phyloP scores from a whole-genome alignment of 2,888 invertebrate genomes.

The Machimus atricapillus region DNA sequence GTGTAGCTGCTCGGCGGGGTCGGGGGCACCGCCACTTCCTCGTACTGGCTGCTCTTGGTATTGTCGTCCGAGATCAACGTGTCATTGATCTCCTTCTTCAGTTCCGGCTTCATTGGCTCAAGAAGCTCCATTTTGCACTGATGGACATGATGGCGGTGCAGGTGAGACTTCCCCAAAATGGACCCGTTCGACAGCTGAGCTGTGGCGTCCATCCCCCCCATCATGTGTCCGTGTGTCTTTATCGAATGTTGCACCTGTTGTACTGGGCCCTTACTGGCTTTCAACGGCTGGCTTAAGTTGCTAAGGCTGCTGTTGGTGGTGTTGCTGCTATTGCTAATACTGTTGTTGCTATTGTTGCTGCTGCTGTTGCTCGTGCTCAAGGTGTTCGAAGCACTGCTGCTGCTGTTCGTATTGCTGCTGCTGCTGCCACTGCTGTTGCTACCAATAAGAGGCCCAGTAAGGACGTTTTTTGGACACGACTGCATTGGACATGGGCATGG shows the following conservation, averaged over 20 bases:
- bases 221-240: constrained; percentile 35
- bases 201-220: constrained; percentile 43
- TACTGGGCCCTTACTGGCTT: constrained; percentile 61
- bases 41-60: constrained; percentile 55
- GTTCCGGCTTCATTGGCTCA: constrained; percentile 47
- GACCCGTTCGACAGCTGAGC: constrained; percentile 31
- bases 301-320: constrained; percentile 49
- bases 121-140: constrained; percentile 51
- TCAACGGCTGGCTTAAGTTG: constrained; percentile 52
- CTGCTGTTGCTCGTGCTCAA: constrained; percentile 46
- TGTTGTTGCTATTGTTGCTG: constrained; percentile 46
- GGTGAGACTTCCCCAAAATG: constrained; percentile 44
- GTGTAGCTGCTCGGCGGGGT: constrained; percentile 49
- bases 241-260: constrained; percentile 53
- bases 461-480: constrained; percentile 98
- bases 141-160: constrained; percentile 50
- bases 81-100: constrained; percentile 3
- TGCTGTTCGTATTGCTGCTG: constrained; percentile 60
- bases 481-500: constrained; percentile 88
- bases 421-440: constrained; percentile 76
- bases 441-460: constrained; percentile 98
- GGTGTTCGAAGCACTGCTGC: constrained; percentile 45
- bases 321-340: constrained; percentile 47
- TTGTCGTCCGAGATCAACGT: not conserved
- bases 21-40: constrained; percentile 59